Base-by-base conservation (phyloP, 1,140 invertebrate genomes). In the Gonioctena quinquepunctata region DNA sequence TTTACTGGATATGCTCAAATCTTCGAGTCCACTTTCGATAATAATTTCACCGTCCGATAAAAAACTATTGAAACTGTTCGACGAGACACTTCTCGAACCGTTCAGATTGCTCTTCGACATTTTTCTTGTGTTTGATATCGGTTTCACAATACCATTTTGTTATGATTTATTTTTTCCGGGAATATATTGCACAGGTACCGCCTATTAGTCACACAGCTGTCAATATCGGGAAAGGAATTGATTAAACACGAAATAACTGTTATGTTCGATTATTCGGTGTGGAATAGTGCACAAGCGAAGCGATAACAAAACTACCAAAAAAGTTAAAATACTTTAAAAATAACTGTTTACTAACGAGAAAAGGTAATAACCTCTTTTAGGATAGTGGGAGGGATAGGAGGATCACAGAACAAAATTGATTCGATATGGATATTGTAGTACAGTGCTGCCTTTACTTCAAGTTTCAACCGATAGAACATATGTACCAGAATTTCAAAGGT, bases 31-130 rank as follows among this genome's bases (percentile, higher is more conserved):
- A 73, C 80, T 81, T 62, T 81, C 79, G 42, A 81, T 77, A 28
- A 75, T 79, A n/a, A n/a, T n/a, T 57, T 80, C 79, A 63, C 73
- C 76, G 71, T 82, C 80, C 23, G 82, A 83, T 21, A 75, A 28
- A 13, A 79, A 68, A 54, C 80, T 81, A 69, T 81, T 83, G 60
- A 80, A 81, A 69, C 80, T 82, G 33, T 78, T 76, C 13, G 82
- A 82, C 16, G 82, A 83, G 8, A 83, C 69, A 68, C 82, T 83
- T 50, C 82, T 71, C n/a, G 79, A 81, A 33, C 76, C 79, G 60
- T 75, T 77, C 11, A 80, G 69, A 71, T 81, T 82, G 64, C 78
- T 81, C 64, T 76, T 80, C 19, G 80, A 81, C 80, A 81, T 81
- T 19, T 63, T 77, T 54, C 3, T 23, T 27, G 33, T 33, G 0